A percentile compares a stretch with the other conserved stretches of the same genome.
These are phyloP conservation scores for Physocephala rufipes DNA, from an alignment of 2,888 invertebrate genomes.

Conservation along the genomic window DNA sequence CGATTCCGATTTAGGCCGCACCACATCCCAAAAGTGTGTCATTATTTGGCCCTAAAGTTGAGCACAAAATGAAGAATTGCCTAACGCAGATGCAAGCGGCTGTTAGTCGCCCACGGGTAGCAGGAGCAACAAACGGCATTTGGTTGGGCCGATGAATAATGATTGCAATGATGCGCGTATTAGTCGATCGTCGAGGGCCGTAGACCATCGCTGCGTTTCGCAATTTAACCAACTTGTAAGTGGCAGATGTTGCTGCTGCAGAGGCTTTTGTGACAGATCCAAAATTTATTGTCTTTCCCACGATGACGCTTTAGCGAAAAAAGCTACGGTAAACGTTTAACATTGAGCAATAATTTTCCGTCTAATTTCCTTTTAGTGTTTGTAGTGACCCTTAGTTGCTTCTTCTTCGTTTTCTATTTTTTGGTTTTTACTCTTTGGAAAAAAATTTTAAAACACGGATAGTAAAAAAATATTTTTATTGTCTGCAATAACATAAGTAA, in stretches of 20 bases:
- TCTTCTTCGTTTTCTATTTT: too few species aligned
- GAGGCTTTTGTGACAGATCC: background rate
- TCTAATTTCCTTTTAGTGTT: too few species aligned
- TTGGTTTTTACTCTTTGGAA: too few species aligned
- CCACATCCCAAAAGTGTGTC: too few species aligned
- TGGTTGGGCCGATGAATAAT: conserved; percentile 31
- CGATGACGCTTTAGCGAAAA: conserved; percentile 13
- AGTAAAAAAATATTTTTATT: too few species aligned
- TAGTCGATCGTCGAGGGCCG: background rate
- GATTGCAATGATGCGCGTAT: background rate
- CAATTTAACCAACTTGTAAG: conserved; percentile 5
- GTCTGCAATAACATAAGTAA: too few species aligned
- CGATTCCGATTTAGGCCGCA: background rate
- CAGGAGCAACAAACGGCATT: conserved; percentile 10
- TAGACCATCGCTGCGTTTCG: background rate
- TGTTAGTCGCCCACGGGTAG: conserved; percentile 25
- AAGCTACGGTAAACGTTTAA: too few species aligned
- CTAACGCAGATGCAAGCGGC: background rate
- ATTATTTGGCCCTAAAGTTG: background rate
- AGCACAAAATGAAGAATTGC: conserved; percentile 9
- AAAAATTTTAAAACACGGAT: too few species aligned
- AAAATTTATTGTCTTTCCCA: conserved; percentile 30
- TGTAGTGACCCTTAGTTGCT: too few species aligned
- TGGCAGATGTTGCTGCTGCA: conserved; percentile 16
- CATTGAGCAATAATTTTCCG: too few species aligned